Evolutionary conservation across 2,888 invertebrate genomes (phyloP).

Genomic region (Oscheius sp.): DNA sequence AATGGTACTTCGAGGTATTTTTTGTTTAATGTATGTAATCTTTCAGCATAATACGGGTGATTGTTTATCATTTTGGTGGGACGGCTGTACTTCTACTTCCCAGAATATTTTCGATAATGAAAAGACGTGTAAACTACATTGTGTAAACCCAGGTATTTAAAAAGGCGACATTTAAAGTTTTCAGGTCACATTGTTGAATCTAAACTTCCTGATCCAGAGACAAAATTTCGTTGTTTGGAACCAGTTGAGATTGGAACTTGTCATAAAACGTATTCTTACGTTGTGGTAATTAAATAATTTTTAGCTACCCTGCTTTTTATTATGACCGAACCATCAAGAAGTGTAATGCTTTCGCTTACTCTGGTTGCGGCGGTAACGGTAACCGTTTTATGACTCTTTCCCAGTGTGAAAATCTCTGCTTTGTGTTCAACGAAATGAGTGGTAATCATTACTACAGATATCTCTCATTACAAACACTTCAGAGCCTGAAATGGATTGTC

Average conservation of each 20-base stretch:
- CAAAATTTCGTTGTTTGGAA: constrained; percentile 57
- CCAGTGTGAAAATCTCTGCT: constrained; percentile 60
- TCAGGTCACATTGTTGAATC: constrained; percentile 43
- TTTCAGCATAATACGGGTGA: constrained; percentile 57
- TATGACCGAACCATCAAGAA: constrained; percentile 46
- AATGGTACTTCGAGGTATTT: constrained; percentile 57
- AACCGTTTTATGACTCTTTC: constrained; percentile 65
- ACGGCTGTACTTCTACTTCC: constrained; percentile 59
- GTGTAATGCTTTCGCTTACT: constrained; percentile 63
- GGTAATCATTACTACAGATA: constrained; percentile 1
- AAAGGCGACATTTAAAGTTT: not conserved
- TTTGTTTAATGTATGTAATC: not conserved
- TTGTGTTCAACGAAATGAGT: constrained; percentile 45
- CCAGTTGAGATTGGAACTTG: constrained; percentile 58
- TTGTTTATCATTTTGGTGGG: constrained; percentile 65
- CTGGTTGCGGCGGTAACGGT: constrained; percentile 65
- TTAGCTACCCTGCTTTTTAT: constrained; percentile 54
- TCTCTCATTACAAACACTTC: not conserved
- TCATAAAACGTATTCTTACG: constrained; percentile 47
- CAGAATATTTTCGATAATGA: constrained; percentile 64
- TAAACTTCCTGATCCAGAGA: constrained; percentile 38
- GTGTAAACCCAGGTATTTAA: constrained; percentile 44
- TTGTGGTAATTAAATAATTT: not conserved
- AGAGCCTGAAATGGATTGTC: constrained; percentile 59
- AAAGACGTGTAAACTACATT: constrained; percentile 46